Evolutionary conservation across 2,113 vertebrate genomes (phyloP), one percentile per base, ranked within the genome.

Genomic region (Etheostoma cragini): DNA sequence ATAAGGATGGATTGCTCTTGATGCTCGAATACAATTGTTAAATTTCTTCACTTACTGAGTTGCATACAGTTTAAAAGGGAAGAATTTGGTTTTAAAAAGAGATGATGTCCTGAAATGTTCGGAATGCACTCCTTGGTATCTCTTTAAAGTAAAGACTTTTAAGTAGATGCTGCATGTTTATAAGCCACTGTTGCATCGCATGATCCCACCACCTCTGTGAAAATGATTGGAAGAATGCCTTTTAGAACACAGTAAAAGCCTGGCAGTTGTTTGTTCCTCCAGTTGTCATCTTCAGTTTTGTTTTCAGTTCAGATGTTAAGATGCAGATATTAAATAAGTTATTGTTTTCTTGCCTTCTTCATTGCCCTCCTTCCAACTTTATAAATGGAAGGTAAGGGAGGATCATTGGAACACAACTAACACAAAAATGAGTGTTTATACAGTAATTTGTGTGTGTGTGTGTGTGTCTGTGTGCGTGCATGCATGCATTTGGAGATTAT

Each of bases 321-420:
- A 57, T 76, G 67, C 82, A 85, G 78, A 89, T 87, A 74, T 90
- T 87, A 86, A 88, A 93, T 63, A 75, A 66, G 66, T 85, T 74
- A 45, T 63, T 91, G 84, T 87, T 82, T 63, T 85, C 78, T 86
- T 88, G 82, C 78, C 88, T 82, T 87, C 69, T 88, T 88, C 83
- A 84, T 87, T 86, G 88, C 87, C 84, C 86, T 89, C 81, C 87
- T 92, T 91, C 75, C 85, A 85, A 71, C 83, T 89, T 93, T 92
- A 81, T 90, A 79, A 89, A 87, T 84, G 90, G 86, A 94, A 95
- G 94, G 94, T 95, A 95, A 95, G 94, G 81, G 82, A 86, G 84
- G 86, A 76, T 83, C 54, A 71, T n/a, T 75, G 87, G 54, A 81
- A 76, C 65, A 21, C 58, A 30, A 77, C 47, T 69, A 46, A 71